phyloP scores from a whole-genome alignment of 2,797 vertebrate species.

The Pangasius macronema region DNA sequence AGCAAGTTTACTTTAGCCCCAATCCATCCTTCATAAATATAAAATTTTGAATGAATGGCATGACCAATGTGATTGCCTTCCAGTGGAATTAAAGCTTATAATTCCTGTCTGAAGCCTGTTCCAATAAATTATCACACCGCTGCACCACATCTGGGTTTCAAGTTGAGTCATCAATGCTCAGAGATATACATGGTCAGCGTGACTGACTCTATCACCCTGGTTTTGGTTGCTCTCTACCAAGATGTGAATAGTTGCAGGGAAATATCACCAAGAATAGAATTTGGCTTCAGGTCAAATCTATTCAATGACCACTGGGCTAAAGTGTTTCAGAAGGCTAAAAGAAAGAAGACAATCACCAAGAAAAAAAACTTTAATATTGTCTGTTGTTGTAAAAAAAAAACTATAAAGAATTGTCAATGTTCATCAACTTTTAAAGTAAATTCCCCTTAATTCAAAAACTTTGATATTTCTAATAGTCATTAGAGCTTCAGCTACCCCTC shows the following conservation, averaged over 20 bases:
- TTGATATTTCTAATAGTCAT: too few relatives aligned
- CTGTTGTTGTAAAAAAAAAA: too few relatives aligned
- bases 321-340: neutral
- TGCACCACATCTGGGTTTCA: neutral
- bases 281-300: slow-evolving; percentile 1
- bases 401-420: too few relatives aligned
- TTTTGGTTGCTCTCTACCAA: neutral
- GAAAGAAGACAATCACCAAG: too few relatives aligned
- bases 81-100: neutral
- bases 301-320: neutral
- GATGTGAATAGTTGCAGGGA: neutral
- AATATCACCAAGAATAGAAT: neutral
- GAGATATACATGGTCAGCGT: neutral
- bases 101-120: neutral
- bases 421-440: too few relatives aligned
- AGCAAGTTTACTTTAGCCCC: neutral
- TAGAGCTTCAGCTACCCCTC: neutral
- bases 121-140: neutral
- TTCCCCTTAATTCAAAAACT: too few relatives aligned
- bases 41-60: neutral
- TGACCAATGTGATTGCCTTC: neutral
- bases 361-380: too few relatives aligned
- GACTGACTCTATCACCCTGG: neutral
- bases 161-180: neutral
- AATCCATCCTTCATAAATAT: neutral